These are phyloP conservation scores for Polypterus senegalus DNA, from an alignment of 2,113 vertebrate genomes.

Conservation along the genomic window DNA sequence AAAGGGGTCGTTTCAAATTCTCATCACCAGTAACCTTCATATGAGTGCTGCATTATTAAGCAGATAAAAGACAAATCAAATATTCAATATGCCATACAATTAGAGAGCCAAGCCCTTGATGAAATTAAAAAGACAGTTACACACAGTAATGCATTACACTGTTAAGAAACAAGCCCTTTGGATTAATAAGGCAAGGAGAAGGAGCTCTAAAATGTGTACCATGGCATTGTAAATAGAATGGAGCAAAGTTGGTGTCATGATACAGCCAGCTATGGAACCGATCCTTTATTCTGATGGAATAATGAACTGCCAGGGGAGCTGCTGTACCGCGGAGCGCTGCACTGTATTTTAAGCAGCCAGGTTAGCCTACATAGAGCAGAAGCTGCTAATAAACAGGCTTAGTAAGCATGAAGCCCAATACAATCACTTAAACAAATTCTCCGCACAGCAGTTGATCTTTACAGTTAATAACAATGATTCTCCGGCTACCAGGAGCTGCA, in stretches of 20 bases:
- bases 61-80: too few species aligned
- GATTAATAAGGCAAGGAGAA: constrained; percentile 3
- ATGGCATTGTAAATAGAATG: constrained; percentile 23
- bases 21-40: too few species aligned
- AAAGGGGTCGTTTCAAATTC: too few species aligned
- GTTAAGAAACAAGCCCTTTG: too few species aligned
- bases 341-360: constrained; percentile 22
- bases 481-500: constrained; percentile 1
- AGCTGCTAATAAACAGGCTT: constrained; percentile 21
- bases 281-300: constrained; percentile 31
- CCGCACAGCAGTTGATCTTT: constrained; percentile 11
- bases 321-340: constrained; percentile 13
- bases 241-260: constrained; percentile 24
- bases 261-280: constrained; percentile 22
- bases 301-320: constrained; percentile 35
- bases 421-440: constrained; percentile 24
- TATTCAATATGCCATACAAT: constrained; percentile 29
- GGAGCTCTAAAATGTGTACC: constrained; percentile 29
- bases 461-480: not conserved
- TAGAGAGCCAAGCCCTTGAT: not conserved
- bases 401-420: constrained; percentile 19
- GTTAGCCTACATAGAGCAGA: constrained; percentile 14
- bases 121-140: too few species aligned
- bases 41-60: too few species aligned
- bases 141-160: too few species aligned